Conservation (phyloP, 2,113 vertebrate species). For the Paradoxurus hermaphroditus region DNA sequence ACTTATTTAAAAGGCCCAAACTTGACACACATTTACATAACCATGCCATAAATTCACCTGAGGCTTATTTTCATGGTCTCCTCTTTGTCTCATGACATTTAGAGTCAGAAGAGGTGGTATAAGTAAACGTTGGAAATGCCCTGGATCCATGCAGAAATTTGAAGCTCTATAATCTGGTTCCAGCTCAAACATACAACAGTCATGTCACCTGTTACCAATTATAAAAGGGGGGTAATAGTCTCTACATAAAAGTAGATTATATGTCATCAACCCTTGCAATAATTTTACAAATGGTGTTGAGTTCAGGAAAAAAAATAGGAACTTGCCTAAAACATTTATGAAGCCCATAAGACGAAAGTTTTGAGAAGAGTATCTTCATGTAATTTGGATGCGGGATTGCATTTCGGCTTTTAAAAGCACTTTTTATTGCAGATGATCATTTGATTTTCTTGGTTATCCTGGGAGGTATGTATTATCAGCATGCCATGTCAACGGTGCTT, state of each 20-base stretch:
- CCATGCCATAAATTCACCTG: background rate
- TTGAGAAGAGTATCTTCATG: background rate
- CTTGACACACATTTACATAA: background rate
- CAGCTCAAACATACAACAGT: background rate
- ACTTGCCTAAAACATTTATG: background rate
- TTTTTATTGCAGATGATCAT: background rate
- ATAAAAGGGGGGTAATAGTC: background rate
- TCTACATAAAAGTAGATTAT: background rate
- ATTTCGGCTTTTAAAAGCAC: background rate
- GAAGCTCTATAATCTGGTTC: background rate
- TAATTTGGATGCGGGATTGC: background rate
- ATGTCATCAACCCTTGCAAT: background rate
- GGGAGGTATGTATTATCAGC: background rate
- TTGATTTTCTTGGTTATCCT: background rate
- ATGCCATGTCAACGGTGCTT: background rate
- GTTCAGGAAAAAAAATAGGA: background rate
- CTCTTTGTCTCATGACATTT: background rate
- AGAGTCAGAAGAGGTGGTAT: background rate
- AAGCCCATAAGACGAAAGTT: background rate
- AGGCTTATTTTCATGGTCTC: background rate
- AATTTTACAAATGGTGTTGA: background rate
- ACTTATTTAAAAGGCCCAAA: background rate
- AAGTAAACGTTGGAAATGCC: background rate
- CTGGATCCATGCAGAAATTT: background rate
- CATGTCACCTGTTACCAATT: background rate